Conservation (phyloP, 2,113 vertebrate genomes). For the Thryonomys swinderianus region DNA sequence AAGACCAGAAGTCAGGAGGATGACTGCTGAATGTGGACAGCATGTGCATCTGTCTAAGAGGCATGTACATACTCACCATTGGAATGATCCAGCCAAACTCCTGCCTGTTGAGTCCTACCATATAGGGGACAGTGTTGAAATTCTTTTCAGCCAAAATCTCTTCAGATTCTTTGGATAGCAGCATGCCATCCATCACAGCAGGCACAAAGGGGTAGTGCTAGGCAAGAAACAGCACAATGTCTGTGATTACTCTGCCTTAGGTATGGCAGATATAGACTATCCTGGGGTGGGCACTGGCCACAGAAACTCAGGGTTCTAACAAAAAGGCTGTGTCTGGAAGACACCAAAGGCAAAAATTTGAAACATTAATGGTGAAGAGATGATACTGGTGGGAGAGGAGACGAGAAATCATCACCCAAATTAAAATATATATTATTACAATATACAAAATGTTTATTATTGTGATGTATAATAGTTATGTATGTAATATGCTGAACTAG, state of each 20-base stretch:
- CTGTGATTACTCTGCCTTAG: background rate
- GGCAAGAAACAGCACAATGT: accelerated
- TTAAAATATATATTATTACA: background rate
- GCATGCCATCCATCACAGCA: slow-evolving; percentile 7
- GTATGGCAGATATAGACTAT: accelerated
- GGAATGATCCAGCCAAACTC: slow-evolving; percentile 77
- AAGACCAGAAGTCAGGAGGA: accelerated
- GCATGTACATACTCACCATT: background rate
- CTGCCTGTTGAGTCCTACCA: slow-evolving; percentile 64
- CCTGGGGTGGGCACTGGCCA: accelerated
- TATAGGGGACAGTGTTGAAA: slow-evolving; percentile 22
- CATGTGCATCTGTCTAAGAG: accelerated
- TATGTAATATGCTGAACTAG: background rate
- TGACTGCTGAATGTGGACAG: accelerated
- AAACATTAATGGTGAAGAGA: background rate
- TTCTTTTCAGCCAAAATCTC: slow-evolving; percentile 69
- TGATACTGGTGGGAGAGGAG: background rate
- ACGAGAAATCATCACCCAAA: background rate
- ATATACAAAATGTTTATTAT: background rate
- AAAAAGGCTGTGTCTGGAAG: background rate
- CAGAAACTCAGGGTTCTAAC: background rate
- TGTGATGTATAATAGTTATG: background rate
- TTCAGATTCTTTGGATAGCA: slow-evolving; percentile 57
- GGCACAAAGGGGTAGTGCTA: background rate
- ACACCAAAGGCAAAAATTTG: background rate